Evolutionary conservation across 2,113 vertebrate species (phyloP), one percentile per base, ranked within the genome.

Genomic region (Halcyon malimbica): DNA sequence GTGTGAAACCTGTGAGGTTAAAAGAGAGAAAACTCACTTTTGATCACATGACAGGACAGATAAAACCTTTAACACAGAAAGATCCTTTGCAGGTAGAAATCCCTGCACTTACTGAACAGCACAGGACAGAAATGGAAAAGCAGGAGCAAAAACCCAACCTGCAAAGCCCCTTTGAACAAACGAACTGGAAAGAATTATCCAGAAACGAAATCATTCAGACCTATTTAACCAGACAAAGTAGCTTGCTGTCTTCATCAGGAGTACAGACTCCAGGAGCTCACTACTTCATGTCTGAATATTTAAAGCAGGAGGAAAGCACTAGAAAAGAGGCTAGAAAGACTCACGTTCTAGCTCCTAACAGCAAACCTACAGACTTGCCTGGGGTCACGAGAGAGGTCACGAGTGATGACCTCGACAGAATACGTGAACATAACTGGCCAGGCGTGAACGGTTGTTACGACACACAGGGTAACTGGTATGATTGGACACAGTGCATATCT

Each of bases 401-500:
- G 0, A 68, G 70, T 2, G 98, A 97, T 53, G 99, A 99, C 95
- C 96, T 99, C 26, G n/a, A 98, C 90, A 98, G 98, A 86, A 97
- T 99, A 97, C 97, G 99, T 96, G 97, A 97, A 75, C 97, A 97
- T 37, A 98, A 97, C 69, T 99, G 99, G 99, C 98, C 99, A 0
- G 99, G 99, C 54, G 99, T 99, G 83, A 99, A 99, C 53, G 99
- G 99, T 94, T 99, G 99, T 97, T 98, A 98, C 33, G 99, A 99
- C 97, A 99, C 98, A 97, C 98, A 98, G 97, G 99, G 98, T 96
- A 98, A 98, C 94, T 99, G 99, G 99, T 99, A 98, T 96, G 98
- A 99, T 97, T 99, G 99, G 99, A 99, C 99, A 24, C 98, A 99
- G 97, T 99, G 99, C 98, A 99, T 99, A 97, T 98, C 99, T 21